Conservation (phyloP, 2,888 invertebrate species). For the Ophioninae sp. region DNA sequence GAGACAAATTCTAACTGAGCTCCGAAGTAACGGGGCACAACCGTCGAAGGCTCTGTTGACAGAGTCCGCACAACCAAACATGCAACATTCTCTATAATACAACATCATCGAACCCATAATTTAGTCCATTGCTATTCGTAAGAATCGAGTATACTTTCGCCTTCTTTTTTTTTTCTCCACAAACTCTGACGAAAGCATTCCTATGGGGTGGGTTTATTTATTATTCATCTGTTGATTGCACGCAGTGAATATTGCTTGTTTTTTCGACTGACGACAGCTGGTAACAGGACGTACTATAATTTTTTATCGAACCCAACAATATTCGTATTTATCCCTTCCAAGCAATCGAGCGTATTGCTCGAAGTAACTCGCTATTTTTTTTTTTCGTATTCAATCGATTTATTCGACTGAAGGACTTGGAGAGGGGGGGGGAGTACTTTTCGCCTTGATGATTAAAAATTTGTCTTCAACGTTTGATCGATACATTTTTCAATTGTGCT, state of each 20-base stretch:
- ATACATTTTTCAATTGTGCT: neutral
- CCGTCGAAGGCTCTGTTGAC: constrained; percentile 19
- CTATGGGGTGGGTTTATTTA: neutral
- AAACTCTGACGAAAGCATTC: neutral
- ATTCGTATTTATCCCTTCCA: neutral
- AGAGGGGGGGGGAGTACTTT: neutral
- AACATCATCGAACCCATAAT: constrained; percentile 16
- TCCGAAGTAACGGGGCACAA: neutral
- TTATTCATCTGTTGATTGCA: constrained; percentile 17
- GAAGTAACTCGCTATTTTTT: neutral
- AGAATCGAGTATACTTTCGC: neutral
- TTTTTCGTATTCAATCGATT: neutral
- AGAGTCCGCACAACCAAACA: neutral
- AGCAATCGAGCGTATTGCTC: neutral
- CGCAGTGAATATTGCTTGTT: neutral
- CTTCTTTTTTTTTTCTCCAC: neutral
- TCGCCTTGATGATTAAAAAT: neutral
- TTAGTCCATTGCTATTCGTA: neutral
- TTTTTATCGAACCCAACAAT: neutral
- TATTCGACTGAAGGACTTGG: neutral
- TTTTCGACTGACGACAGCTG: neutral
- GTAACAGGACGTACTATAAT: neutral
- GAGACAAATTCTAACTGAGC: constrained; percentile 23
- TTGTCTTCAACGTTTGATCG: neutral
- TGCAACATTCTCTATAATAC: constrained; percentile 12